Conservation (phyloP, 2,888 invertebrate species). For the Cartodere bifasciata region DNA sequence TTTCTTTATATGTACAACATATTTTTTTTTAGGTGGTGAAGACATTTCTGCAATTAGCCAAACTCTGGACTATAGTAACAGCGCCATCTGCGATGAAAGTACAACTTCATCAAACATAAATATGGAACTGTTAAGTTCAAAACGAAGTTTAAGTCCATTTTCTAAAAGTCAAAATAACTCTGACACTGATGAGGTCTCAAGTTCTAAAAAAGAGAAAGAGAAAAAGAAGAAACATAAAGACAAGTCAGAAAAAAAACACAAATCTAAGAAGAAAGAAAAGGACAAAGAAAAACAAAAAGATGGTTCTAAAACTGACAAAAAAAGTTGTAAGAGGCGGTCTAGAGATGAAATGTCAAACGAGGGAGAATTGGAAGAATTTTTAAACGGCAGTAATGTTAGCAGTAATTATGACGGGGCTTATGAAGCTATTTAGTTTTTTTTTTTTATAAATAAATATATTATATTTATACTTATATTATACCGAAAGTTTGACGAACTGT, state of each 20-base stretch:
- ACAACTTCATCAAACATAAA: conserved; percentile 43
- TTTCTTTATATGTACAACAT: too few species aligned
- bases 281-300: conserved; percentile 37
- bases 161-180: conserved; percentile 41
- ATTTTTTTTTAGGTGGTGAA: conserved; percentile 31
- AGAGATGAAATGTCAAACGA: conserved; percentile 32
- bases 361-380: conserved; percentile 50
- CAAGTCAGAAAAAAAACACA: conserved; percentile 29
- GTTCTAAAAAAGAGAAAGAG: conserved; percentile 28
- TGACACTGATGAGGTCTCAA: conserved; percentile 33
- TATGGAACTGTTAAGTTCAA: conserved; percentile 41
- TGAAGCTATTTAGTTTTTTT: conserved; percentile 47
- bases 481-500: too few species aligned
- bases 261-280: conserved; percentile 39
- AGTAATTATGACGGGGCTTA: conserved; percentile 44
- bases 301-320: conserved; percentile 30
- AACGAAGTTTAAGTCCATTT: conserved; percentile 40
- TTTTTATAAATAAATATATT: too few species aligned
- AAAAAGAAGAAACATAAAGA: conserved; percentile 32
- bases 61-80: conserved; percentile 39
- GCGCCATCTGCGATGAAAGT: conserved; percentile 39
- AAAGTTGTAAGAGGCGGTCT: conserved; percentile 36
- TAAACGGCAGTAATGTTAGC: conserved; percentile 42
- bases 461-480: too few species aligned
- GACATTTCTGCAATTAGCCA: conserved; percentile 35